Evolutionary conservation across 2,113 vertebrate genomes (phyloP).

Genomic region (Camarhynchus parvulus): DNA sequence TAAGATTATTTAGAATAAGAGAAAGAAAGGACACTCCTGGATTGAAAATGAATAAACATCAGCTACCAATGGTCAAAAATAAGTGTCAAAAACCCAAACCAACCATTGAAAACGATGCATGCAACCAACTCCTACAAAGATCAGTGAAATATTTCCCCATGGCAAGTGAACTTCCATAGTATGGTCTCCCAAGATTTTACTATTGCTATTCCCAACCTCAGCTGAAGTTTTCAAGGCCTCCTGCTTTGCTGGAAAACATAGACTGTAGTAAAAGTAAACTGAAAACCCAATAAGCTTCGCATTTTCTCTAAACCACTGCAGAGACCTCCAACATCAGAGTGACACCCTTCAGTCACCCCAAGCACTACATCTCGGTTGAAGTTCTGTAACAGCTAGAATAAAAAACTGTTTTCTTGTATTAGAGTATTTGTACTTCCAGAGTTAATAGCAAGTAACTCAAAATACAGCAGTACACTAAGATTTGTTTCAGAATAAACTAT

Average conservation of each 20-base stretch:
- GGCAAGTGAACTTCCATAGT: background rate
- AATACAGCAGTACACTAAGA: background rate
- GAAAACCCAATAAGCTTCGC: background rate
- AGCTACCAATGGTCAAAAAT: background rate
- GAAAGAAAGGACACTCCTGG: background rate
- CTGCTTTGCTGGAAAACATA: background rate
- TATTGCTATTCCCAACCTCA: background rate
- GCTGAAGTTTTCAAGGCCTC: background rate
- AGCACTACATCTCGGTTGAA: background rate
- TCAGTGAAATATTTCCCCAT: background rate
- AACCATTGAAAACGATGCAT: accelerated
- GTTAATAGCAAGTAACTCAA: background rate
- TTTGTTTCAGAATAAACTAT: background rate
- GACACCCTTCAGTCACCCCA: background rate
- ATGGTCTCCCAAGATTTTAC: background rate
- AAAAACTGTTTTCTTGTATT: background rate
- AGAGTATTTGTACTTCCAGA: background rate
- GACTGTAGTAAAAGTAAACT: background rate
- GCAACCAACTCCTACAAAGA: background rate
- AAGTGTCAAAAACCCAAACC: background rate
- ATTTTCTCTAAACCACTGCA: background rate
- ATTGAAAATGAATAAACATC: background rate
- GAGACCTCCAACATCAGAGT: background rate
- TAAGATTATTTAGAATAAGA: background rate
- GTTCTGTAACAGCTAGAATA: background rate